Evolutionary conservation across 2,888 invertebrate genomes (phyloP).

Genomic region (Hesperia comma): DNA sequence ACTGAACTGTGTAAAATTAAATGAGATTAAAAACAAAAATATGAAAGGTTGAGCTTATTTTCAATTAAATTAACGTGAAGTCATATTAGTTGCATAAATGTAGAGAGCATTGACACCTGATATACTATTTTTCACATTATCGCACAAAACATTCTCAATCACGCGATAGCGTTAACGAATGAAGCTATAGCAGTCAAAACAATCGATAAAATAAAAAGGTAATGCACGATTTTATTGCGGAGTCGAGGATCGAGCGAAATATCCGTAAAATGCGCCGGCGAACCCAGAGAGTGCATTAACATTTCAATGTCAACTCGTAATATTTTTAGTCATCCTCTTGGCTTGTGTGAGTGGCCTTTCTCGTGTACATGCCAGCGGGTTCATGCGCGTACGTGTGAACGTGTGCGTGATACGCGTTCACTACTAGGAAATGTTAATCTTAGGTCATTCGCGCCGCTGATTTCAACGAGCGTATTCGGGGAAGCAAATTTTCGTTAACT

Average conservation of each 20-base stretch:
- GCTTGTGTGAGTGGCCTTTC: constrained; percentile 73
- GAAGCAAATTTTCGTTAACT: constrained; percentile 41
- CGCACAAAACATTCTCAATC: constrained; percentile 56
- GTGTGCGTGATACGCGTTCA: constrained; percentile 51
- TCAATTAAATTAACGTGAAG: constrained; percentile 38
- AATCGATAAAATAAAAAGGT: constrained; percentile 65
- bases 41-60: constrained; percentile 8
- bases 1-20: not conserved
- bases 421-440: constrained; percentile 71
- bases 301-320: constrained; percentile 83
- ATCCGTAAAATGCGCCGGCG: constrained; percentile 72
- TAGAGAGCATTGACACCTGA: constrained; percentile 37
- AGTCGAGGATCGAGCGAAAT: constrained; percentile 55
- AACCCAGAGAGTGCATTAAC: constrained; percentile 77
- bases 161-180: constrained; percentile 57
- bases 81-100: constrained; percentile 31
- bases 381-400: constrained; percentile 44
- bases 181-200: constrained; percentile 68
- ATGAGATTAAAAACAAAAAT: not conserved
- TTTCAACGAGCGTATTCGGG: constrained; percentile 49
- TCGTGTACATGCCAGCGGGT: constrained; percentile 51
- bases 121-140: constrained; percentile 59
- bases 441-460: constrained; percentile 64
- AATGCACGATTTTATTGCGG: constrained; percentile 53
- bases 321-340: constrained; percentile 77